Evolutionary conservation across 2,113 vertebrate species (phyloP), one percentile per base, ranked within the genome.

Genomic region (Cochlearius cochlearius): DNA sequence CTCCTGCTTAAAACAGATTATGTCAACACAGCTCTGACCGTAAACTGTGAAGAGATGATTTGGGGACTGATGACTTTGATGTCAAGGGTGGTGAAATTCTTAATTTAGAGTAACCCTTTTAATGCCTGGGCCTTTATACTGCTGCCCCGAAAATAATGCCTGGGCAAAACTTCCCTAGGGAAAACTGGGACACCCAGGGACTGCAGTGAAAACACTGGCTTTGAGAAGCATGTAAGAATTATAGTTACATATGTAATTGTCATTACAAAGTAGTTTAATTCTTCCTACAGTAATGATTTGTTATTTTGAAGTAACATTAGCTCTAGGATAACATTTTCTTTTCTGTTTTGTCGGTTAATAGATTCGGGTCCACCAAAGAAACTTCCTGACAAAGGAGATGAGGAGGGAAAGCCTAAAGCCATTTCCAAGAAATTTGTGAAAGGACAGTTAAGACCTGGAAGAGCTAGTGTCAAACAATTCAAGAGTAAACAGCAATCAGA

Each of bases 401-500:
- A 96, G 45, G 96, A 96, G 16, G 86, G 62, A 66, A 97, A 93
- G 26, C 68, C 94, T 72, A 98, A 97, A 92, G 84, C 78, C 14
- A 34, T 86, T 86, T 88, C 98, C 66, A 98, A 95, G 67, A 98
- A 96, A 59, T 97, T 96, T 94, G 94, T 96, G 89, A 98, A 97
- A 95, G 95, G 90, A 63, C 94, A 96, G 21, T 85, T 93, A 88
- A 98, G 80, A 86, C 71, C 94, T 86, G 97, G 96, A 58, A 98
- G 71, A 94, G 92, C 92, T 45, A n/a, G 79, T 71, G 86, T 98
- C 39, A 98, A 98, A 75, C 98, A 98, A 25, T 97, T 98, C 72
- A 98, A 97, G 89, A 98, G 66, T 77, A 98, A 98, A 78, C 96
- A 97, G 43, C 97, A 94, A n/a, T 63, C 92, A 41, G 95, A 93